These are phyloP conservation scores for Actinopyga echinites DNA, from an alignment of 53 echinoderm and acorn worm genomes.

Conservation along the genomic window DNA sequence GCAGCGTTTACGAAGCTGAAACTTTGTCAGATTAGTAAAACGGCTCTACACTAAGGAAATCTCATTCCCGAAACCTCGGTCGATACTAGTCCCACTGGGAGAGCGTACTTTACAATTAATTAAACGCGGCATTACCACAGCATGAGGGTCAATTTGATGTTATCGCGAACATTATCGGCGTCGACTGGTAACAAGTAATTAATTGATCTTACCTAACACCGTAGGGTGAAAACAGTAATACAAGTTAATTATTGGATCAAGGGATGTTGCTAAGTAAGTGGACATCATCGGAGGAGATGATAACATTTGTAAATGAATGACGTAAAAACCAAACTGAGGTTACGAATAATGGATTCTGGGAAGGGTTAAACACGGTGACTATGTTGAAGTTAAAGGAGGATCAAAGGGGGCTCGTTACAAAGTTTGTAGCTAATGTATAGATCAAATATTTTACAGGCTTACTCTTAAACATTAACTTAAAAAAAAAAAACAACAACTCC, in stretches of 20 bases:
- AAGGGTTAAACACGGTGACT: no score
- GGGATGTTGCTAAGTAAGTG: conserved; percentile 19
- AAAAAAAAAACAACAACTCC: no score
- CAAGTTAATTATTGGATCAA: conserved; percentile 27
- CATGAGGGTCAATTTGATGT: not conserved
- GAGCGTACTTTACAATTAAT: conserved; percentile 31
- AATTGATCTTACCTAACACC: conserved; percentile 24
- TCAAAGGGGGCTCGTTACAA: no score
- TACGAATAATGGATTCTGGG: no score
- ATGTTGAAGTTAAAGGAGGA: no score
- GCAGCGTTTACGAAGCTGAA: no score
- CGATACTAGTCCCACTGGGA: conserved; percentile 34
- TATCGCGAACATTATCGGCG: conserved; percentile 5
- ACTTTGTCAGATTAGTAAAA: no score
- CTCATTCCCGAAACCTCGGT: not conserved
- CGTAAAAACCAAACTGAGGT: no score
- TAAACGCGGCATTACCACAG: not conserved
- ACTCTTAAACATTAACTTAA: no score
- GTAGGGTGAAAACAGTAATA: conserved; percentile 14
- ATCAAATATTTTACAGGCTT: no score
- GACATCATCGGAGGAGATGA: conserved; percentile 3
- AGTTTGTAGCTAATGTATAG: no score
- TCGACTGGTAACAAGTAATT: conserved; percentile 10
- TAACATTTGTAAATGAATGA: conserved; percentile 6
- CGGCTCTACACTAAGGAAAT: no score